These are phyloP conservation scores for Bombus superbus DNA, from an alignment of 1,140 invertebrate genomes.

Conservation along the genomic window DNA sequence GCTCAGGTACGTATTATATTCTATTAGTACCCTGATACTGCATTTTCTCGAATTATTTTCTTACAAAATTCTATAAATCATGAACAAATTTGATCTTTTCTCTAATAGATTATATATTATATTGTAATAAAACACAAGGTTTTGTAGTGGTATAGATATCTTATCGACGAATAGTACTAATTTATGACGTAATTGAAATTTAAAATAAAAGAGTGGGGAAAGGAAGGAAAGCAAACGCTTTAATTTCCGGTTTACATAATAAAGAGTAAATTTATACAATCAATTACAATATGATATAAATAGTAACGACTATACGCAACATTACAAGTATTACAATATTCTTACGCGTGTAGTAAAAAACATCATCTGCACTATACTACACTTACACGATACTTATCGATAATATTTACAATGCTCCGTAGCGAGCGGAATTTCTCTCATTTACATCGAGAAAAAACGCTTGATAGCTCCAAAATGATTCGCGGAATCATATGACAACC, in stretches of 20 bases:
- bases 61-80: no score
- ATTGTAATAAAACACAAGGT: not conserved
- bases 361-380: slow-evolving; percentile 59
- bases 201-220: not conserved
- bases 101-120: no score
- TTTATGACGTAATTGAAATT: not conserved
- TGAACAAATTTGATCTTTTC: no score
- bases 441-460: slow-evolving; percentile 2
- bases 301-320: slow-evolving; percentile 61
- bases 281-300: slow-evolving; percentile 67
- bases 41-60: no score
- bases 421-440: slow-evolving; percentile 29
- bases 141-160: not conserved
- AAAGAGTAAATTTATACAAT: slow-evolving; percentile 75
- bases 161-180: no score
- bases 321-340: slow-evolving; percentile 59
- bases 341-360: slow-evolving; percentile 71
- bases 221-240: not conserved
- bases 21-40: no score
- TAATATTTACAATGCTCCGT: slow-evolving; percentile 67
- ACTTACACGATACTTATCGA: slow-evolving; percentile 54
- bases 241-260: slow-evolving; percentile 64
- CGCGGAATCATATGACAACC: not conserved
- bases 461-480: not conserved
- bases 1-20: no score